Conservation (phyloP, 2,113 vertebrate genomes). For the Athene noctua region DNA sequence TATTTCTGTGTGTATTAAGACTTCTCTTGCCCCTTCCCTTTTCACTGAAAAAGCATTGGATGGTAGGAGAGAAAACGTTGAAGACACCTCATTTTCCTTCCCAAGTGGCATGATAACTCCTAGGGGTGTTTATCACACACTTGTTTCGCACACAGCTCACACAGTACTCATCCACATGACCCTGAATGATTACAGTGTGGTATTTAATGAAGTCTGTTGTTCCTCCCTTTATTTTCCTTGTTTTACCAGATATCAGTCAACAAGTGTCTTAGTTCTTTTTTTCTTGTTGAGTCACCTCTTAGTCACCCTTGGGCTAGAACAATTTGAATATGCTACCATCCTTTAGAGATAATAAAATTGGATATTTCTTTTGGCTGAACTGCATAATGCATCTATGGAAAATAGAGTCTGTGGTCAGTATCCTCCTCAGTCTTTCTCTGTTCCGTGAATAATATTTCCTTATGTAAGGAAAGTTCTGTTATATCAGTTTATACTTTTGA, state of each 20-base stretch:
- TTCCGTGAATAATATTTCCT: background rate
- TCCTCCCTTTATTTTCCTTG: background rate
- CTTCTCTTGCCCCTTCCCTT: background rate
- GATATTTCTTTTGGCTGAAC: background rate
- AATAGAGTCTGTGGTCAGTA: background rate
- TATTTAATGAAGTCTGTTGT: background rate
- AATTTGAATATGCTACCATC: background rate
- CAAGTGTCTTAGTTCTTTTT: background rate
- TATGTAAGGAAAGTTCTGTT: background rate
- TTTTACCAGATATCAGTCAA: background rate
- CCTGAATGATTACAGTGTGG: background rate
- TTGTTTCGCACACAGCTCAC: background rate
- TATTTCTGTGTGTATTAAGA: background rate
- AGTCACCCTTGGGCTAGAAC: background rate
- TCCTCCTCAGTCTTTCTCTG: background rate
- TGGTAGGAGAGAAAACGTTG: background rate
- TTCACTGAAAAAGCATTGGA: background rate
- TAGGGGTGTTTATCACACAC: background rate
- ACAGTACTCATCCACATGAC: background rate
- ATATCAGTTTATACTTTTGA: background rate
- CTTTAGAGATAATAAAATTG: background rate
- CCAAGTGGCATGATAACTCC: background rate
- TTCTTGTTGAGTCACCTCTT: background rate
- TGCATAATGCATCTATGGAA: background rate
- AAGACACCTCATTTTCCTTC: background rate